A percentile compares a stretch with the other conserved stretches of the same genome.
phyloP scores from a whole-genome alignment of 2,888 invertebrate genomes.

The Heteropelma amictum region DNA sequence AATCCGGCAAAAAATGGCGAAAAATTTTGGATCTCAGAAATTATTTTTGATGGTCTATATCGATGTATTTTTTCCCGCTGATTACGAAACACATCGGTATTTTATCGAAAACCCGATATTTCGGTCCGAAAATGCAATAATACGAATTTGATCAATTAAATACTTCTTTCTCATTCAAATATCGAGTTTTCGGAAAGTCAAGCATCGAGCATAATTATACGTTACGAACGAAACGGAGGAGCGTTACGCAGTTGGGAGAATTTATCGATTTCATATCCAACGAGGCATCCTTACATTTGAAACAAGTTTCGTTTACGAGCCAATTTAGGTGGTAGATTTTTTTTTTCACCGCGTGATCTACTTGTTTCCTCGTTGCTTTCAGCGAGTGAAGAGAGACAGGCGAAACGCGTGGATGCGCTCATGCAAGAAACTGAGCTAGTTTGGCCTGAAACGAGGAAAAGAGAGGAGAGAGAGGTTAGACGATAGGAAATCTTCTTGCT shows the following conservation, averaged over 20 bases:
- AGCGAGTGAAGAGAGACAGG: background rate
- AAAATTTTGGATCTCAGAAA: too few relatives aligned
- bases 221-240: background rate
- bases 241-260: background rate
- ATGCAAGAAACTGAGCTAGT: conserved; percentile 18
- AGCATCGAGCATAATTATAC: too few relatives aligned
- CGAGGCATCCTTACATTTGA: background rate
- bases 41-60: too few relatives aligned
- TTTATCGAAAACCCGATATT: too few relatives aligned
- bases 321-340: background rate
- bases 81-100: too few relatives aligned
- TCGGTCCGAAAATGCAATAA: too few relatives aligned
- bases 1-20: too few relatives aligned
- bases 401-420: background rate
- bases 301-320: background rate
- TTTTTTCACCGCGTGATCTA: background rate
- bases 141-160: too few relatives aligned
- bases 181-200: too few relatives aligned
- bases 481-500: background rate
- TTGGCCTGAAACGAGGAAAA: background rate
- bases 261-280: conserved; percentile 15
- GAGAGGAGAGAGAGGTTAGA: conserved; percentile 8
- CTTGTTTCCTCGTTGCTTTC: background rate
- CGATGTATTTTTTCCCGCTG: too few relatives aligned
- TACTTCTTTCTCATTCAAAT: too few relatives aligned